These are phyloP conservation scores for Bryconaethiops microstoma DNA, from an alignment of 2,797 vertebrate genomes.

Conservation along the genomic window DNA sequence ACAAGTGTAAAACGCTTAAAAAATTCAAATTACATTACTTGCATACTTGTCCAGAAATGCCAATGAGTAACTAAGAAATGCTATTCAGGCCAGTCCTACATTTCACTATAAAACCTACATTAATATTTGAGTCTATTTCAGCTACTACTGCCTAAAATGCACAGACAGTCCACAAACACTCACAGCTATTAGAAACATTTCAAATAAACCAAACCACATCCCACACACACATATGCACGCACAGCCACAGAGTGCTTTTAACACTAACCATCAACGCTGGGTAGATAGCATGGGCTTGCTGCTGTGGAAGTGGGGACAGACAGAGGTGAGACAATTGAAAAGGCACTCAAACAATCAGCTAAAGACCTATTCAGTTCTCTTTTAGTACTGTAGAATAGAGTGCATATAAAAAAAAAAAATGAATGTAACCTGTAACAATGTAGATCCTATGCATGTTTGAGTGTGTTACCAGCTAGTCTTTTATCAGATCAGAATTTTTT, in stretches of 20 bases:
- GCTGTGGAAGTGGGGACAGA: slow-evolving; percentile 62
- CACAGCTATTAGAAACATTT: not conserved
- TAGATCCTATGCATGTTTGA: not conserved
- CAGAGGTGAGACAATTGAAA: slow-evolving; percentile 32
- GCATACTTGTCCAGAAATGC: too few relatives aligned
- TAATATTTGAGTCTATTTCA: not conserved
- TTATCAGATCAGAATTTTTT: not conserved
- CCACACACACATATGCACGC: slow-evolving; percentile 37
- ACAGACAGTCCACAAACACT: not conserved
- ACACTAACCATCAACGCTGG: slow-evolving; percentile 76
- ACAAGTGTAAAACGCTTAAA: too few relatives aligned
- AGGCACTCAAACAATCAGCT: slow-evolving; percentile 3
- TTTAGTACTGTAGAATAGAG: not conserved
- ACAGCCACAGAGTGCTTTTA: slow-evolving; percentile 32
- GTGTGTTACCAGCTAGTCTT: not conserved
- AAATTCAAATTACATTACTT: too few relatives aligned
- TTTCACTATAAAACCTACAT: not conserved
- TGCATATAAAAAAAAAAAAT: not conserved
- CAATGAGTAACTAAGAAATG: too few relatives aligned
- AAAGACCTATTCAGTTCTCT: slow-evolving; percentile 3
- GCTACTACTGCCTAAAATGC: not conserved
- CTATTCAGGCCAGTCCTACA: too few relatives aligned
- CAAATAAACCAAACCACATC: slow-evolving; percentile 6
- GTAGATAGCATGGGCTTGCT: slow-evolving; percentile 70
- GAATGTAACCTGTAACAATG: too few relatives aligned